These are phyloP conservation scores for Homalodisca vitripennis DNA, from an alignment of 1,140 invertebrate species.

Conservation along the genomic window DNA sequence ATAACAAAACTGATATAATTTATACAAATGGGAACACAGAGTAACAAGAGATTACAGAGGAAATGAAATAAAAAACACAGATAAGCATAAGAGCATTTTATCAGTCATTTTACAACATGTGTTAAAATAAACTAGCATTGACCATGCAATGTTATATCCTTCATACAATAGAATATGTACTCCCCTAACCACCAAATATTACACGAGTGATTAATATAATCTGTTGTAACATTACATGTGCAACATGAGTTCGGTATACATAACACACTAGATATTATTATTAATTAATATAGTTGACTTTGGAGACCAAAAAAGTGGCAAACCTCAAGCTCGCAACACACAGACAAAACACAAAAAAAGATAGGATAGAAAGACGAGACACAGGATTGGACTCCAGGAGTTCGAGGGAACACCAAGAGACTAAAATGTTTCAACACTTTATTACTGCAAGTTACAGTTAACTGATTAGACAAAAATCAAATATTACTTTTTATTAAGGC, in stretches of 20 bases:
- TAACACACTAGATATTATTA: conserved; percentile 22
- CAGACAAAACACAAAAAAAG: conserved; percentile 18
- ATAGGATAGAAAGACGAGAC: background rate
- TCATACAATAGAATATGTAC: conserved; percentile 38
- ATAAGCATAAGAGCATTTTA: conserved; percentile 36
- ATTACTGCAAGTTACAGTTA: background rate
- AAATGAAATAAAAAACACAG: conserved; percentile 10
- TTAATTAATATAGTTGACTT: conserved; percentile 12
- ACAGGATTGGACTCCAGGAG: background rate
- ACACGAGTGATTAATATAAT: conserved; percentile 45
- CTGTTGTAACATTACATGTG: conserved; percentile 41
- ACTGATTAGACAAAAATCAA: conserved; percentile 1
- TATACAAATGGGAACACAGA: no score
- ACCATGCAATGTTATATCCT: conserved; percentile 39
- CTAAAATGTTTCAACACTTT: background rate
- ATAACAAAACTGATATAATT: no score
- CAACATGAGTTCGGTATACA: conserved; percentile 41
- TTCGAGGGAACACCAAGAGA: background rate
- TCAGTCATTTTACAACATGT: conserved; percentile 39
- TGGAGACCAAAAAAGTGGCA: conserved; percentile 24
- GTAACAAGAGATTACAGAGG: background rate
- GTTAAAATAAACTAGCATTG: conserved; percentile 39
- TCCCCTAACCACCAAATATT: conserved; percentile 41
- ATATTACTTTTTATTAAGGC: background rate
- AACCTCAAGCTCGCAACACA: conserved; percentile 22